phyloP scores from a whole-genome alignment of 2,888 invertebrate genomes.

The Eurois occulta region DNA sequence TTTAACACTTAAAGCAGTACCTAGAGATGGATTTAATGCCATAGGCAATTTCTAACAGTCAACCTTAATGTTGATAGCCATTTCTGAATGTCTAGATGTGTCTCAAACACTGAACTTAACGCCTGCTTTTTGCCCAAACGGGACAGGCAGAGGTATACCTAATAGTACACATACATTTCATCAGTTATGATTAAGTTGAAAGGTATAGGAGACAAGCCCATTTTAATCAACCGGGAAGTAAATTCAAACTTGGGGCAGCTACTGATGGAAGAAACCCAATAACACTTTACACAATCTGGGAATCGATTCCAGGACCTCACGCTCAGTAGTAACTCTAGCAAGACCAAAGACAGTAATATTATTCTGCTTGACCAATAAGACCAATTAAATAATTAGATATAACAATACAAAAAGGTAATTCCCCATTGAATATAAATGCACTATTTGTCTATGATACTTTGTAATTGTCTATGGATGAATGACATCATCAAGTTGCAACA shows the following conservation, averaged over 20 bases:
- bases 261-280: background rate
- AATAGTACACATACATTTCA: background rate
- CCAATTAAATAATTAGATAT: background rate
- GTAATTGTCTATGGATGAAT: background rate
- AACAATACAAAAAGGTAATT: conserved; percentile 22
- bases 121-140: background rate
- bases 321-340: background rate
- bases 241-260: background rate
- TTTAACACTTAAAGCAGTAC: no score
- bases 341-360: background rate
- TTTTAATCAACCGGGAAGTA: background rate
- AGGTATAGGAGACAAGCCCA: background rate
- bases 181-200: background rate
- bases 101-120: background rate
- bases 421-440: conserved; percentile 13
- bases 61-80: background rate
- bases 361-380: background rate
- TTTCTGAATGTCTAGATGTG: background rate
- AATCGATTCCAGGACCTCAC: background rate
- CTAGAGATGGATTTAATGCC: no score
- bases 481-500: conserved; percentile 9
- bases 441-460: conserved; percentile 4
- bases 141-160: background rate
- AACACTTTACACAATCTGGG: background rate
- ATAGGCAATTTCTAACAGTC: no score